phyloP scores from a whole-genome alignment of 2,888 invertebrate genomes.

The Ormyrus thymus region DNA sequence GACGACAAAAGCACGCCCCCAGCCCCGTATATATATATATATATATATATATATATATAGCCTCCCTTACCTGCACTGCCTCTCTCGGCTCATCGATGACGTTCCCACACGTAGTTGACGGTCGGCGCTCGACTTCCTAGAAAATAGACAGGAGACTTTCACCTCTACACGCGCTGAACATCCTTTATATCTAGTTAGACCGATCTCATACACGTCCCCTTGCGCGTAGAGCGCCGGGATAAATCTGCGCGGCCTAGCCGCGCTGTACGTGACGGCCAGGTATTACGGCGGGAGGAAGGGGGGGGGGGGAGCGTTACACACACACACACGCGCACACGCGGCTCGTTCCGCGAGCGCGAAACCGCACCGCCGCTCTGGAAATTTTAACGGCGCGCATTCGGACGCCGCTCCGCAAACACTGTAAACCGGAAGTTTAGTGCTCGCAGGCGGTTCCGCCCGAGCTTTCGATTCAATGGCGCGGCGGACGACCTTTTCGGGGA shows the following conservation, averaged over 20 bases:
- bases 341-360: neutral
- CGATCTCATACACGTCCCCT: conserved; percentile 32
- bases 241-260: neutral
- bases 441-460: too few relatives aligned
- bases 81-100: too few relatives aligned
- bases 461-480: too few relatives aligned
- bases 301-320: neutral
- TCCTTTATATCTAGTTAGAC: conserved; percentile 49
- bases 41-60: too few relatives aligned
- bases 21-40: too few relatives aligned
- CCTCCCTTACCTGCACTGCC: too few relatives aligned
- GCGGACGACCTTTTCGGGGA: too few relatives aligned
- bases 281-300: neutral
- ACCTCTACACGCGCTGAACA: conserved; percentile 17
- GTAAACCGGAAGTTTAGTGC: too few relatives aligned
- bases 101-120: too few relatives aligned
- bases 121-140: neutral
- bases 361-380: neutral
- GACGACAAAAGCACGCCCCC: too few relatives aligned
- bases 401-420: too few relatives aligned
- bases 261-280: neutral
- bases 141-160: conserved; percentile 9
- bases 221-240: neutral
- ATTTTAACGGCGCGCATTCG: neutral
- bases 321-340: neutral